phyloP scores from a whole-genome alignment of 2,797 vertebrate genomes.

The Xyrichtys novacula region DNA sequence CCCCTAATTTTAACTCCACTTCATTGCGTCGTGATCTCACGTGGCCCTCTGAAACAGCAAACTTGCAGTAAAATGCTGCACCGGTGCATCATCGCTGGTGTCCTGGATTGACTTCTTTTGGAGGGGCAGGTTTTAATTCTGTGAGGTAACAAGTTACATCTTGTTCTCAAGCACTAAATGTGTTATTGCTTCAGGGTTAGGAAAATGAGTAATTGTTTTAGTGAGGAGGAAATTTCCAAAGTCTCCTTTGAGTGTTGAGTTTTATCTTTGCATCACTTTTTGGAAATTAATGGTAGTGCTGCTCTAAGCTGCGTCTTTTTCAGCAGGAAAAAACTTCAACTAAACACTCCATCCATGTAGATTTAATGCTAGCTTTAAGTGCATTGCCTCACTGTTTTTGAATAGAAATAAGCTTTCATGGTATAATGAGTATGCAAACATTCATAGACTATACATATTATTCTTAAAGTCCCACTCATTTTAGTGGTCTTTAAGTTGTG shows the following conservation, averaged over 20 bases:
- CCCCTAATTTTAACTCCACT: constrained; percentile 29
- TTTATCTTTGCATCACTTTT: neutral
- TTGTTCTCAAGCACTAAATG: neutral
- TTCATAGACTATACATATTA: too few relatives aligned
- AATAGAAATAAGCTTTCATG: too few relatives aligned
- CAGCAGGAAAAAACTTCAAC: neutral
- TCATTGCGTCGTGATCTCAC: constrained; percentile 58
- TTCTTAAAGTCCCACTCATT: too few relatives aligned
- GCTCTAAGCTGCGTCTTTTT: too few relatives aligned
- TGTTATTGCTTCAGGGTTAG: neutral
- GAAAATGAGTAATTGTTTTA: neutral
- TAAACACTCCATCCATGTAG: neutral
- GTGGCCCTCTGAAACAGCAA: constrained; percentile 46
- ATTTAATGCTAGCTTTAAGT: too few relatives aligned
- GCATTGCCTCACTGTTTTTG: too few relatives aligned
- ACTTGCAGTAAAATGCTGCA: constrained; percentile 57
- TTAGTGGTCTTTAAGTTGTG: too few relatives aligned
- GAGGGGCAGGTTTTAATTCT: constrained; percentile 8
- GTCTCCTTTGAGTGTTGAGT: neutral
- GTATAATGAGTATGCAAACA: too few relatives aligned
- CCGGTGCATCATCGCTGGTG: constrained; percentile 24
- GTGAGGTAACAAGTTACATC: constrained; percentile 2
- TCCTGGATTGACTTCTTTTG: constrained; percentile 24
- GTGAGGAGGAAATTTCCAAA: neutral
- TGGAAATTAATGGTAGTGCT: neutral